phyloP scores from a whole-genome alignment of 2,797 vertebrate genomes.

The Onychomys torridus region DNA sequence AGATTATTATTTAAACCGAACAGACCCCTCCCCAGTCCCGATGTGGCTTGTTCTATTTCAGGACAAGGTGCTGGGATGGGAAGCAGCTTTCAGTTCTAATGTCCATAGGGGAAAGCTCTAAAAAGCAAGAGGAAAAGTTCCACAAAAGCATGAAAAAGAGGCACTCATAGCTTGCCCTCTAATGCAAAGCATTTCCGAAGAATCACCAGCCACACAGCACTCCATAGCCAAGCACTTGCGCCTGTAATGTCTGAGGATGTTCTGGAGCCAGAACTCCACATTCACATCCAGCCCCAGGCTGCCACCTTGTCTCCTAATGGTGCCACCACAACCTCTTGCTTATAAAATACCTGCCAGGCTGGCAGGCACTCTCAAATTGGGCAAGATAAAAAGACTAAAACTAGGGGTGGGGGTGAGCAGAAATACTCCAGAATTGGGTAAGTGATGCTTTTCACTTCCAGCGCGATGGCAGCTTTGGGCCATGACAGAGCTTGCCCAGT shows the following conservation, averaged over 20 bases:
- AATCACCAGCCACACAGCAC: conserved; percentile 35
- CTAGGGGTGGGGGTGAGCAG: neutral
- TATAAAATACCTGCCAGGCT: conserved; percentile 70
- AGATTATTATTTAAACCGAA: neutral
- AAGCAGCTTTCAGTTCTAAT: conserved; percentile 60
- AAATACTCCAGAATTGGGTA: neutral
- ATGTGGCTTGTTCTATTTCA: neutral
- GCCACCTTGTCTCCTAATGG: conserved; percentile 69
- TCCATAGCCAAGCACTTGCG: conserved; percentile 57
- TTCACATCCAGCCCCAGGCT: conserved; percentile 22
- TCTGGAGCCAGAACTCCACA: conserved; percentile 43
- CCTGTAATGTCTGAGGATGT: conserved; percentile 43
- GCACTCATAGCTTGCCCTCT: neutral
- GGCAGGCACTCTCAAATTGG: conserved; percentile 23
- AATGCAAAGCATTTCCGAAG: conserved; percentile 38
- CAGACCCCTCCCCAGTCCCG: neutral
- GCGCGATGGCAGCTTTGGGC: conserved; percentile 61
- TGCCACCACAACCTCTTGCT: conserved; percentile 67
- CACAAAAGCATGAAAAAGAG: conserved; percentile 50
- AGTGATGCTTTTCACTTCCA: conserved; percentile 41
- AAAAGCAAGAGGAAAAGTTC: neutral
- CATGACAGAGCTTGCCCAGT: neutral
- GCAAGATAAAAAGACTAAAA: conserved; percentile 46
- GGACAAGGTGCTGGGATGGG: neutral
- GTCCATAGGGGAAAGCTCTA: conserved; percentile 53